Conservation (phyloP, 1,140 invertebrate genomes). For the Hetaerina americana region DNA sequence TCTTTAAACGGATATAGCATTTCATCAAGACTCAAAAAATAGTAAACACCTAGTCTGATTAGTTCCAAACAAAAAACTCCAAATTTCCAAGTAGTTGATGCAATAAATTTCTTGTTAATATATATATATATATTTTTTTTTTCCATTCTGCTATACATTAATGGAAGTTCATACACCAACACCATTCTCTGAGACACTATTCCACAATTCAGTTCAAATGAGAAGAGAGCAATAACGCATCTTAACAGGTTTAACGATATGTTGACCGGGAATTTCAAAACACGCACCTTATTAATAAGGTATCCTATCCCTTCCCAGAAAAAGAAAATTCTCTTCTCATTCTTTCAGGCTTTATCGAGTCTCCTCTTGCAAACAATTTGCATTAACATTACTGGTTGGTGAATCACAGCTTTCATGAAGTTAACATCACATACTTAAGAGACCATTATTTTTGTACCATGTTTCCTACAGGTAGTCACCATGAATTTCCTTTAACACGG, state of each 20-base stretch:
- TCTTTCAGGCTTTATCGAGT: too few relatives aligned
- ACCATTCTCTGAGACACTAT: not conserved
- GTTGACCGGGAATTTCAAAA: not conserved
- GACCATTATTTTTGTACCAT: not conserved
- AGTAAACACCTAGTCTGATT: too few relatives aligned
- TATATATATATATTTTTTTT: not conserved
- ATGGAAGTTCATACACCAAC: not conserved
- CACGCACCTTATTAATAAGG: not conserved
- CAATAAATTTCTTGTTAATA: not conserved
- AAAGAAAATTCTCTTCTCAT: not conserved
- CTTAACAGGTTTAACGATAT: conserved; percentile 1
- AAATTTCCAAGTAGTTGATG: not conserved
- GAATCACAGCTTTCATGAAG: not conserved
- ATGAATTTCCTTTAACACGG: not conserved
- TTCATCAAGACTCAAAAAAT: too few relatives aligned
- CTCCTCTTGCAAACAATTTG: not conserved
- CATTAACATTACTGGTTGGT: not conserved
- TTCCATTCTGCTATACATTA: not conserved
- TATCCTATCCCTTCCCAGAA: not conserved
- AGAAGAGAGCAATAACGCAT: not conserved
- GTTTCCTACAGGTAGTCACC: not conserved
- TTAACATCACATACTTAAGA: not conserved
- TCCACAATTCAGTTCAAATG: not conserved
- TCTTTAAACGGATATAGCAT: not conserved
- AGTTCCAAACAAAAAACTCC: not conserved